Conservation (phyloP, 2,113 vertebrate species). For the Probosciger aterrimus region DNA sequence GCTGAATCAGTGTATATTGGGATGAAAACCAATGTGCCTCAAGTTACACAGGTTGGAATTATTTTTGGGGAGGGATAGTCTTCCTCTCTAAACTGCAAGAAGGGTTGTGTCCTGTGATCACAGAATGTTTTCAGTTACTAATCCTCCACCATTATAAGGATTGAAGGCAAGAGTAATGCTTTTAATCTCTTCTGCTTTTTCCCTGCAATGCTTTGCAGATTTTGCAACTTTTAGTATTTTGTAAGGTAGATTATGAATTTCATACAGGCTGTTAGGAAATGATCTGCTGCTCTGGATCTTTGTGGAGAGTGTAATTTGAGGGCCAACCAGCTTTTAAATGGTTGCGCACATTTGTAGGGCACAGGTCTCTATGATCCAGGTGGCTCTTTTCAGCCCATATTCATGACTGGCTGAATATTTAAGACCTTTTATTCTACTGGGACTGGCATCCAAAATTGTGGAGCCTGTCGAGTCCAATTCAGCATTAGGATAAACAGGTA, state of each 20-base stretch:
- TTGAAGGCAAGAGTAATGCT: not conserved
- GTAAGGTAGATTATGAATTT: constrained; percentile 38
- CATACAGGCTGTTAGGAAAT: constrained; percentile 22
- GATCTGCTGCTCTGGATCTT: not conserved
- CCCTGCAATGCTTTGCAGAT: not conserved
- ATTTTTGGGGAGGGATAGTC: not conserved
- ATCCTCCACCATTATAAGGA: not conserved
- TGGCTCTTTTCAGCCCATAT: not conserved
- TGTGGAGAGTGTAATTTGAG: not conserved
- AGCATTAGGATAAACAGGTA: not conserved
- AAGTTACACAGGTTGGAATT: not conserved
- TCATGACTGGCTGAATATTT: not conserved
- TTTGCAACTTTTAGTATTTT: constrained; percentile 55
- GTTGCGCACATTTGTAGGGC: not conserved
- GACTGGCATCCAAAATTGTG: not conserved
- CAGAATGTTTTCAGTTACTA: not conserved
- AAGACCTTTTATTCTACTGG: not conserved
- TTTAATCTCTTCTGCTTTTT: constrained; percentile 22
- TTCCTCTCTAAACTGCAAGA: not conserved
- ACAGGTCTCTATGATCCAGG: not conserved
- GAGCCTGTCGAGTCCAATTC: not conserved
- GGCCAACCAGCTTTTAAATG: not conserved
- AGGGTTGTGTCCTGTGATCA: not conserved
- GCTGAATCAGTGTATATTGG: not conserved
- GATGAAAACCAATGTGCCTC: not conserved